These are phyloP conservation scores for Rhopalosiphum nymphaeae DNA, from an alignment of 2,888 invertebrate genomes.

Conservation along the genomic window DNA sequence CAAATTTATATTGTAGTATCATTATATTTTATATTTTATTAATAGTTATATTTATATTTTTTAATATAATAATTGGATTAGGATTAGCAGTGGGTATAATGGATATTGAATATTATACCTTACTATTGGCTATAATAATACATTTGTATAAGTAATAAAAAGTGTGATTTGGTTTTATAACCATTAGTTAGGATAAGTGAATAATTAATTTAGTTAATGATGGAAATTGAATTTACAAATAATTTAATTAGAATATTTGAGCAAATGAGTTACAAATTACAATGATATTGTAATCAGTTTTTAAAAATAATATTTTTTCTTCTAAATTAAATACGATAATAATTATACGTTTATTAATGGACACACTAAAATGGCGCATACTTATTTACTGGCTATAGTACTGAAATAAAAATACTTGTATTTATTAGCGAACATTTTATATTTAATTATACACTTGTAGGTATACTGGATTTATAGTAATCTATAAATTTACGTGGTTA, in stretches of 20 bases:
- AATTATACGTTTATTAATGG: not conserved
- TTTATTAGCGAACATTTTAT: not conserved
- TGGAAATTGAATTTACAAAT: not conserved
- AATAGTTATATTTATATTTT: not conserved
- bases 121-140: not conserved
- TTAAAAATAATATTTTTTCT: not conserved
- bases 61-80: not conserved
- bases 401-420: not conserved
- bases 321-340: not conserved
- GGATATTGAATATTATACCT: not conserved
- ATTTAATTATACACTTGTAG: not conserved
- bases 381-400: not conserved
- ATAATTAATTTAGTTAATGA: not conserved
- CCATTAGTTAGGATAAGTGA: not conserved
- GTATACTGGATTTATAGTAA: not conserved
- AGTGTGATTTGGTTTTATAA: not conserved
- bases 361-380: not conserved
- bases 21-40: not conserved
- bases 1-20: not conserved
- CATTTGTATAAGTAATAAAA: not conserved
- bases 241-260: not conserved
- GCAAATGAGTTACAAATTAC: not conserved
- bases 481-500: not conserved
- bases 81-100: not conserved
- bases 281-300: not conserved